Evolutionary conservation across 2,113 vertebrate species (phyloP).

Genomic region (Scophthalmus maximus): DNA sequence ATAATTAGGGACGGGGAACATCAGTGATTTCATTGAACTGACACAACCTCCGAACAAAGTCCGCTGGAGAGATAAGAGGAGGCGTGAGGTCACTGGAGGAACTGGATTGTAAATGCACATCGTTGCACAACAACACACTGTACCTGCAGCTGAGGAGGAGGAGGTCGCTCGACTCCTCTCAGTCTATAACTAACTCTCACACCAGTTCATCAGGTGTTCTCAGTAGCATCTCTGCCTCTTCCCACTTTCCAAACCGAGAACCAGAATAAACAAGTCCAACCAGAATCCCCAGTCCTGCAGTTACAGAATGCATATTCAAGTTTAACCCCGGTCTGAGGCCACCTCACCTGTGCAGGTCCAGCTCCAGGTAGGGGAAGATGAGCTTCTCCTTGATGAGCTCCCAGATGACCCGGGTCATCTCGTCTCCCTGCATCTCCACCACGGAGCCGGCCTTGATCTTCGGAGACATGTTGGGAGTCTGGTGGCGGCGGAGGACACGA

Average conservation of each 20-base stretch:
- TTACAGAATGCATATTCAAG: no score
- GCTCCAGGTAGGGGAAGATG: constrained; percentile 93
- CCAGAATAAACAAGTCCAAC: constrained; percentile 36
- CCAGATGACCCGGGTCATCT: constrained; percentile 99
- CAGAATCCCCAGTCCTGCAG: constrained; percentile 20
- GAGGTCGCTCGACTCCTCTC: no score
- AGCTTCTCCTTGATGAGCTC: constrained; percentile 98
- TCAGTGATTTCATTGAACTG: not conserved
- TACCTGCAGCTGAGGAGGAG: no score
- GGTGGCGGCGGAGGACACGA: no score
- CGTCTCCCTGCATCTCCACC: constrained; percentile 99
- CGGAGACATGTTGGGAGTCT: constrained; percentile 87
- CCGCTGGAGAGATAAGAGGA: constrained; percentile 29
- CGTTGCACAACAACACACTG: not conserved
- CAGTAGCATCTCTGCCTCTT: not conserved
- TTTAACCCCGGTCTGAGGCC: no score
- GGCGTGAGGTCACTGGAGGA: not conserved
- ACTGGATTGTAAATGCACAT: not conserved
- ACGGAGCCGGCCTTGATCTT: constrained; percentile 95
- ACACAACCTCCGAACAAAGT: constrained; percentile 10
- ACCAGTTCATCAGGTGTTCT: not conserved
- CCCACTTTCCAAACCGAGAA: not conserved
- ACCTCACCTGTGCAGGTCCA: constrained; percentile 95
- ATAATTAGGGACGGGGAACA: no score
- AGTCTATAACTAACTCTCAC: no score